Percentiles rank a stretch among this genome's conserved stretches.
phyloP scores from a whole-genome alignment of 2,888 invertebrate genomes.

The Xylota sylvarum region DNA sequence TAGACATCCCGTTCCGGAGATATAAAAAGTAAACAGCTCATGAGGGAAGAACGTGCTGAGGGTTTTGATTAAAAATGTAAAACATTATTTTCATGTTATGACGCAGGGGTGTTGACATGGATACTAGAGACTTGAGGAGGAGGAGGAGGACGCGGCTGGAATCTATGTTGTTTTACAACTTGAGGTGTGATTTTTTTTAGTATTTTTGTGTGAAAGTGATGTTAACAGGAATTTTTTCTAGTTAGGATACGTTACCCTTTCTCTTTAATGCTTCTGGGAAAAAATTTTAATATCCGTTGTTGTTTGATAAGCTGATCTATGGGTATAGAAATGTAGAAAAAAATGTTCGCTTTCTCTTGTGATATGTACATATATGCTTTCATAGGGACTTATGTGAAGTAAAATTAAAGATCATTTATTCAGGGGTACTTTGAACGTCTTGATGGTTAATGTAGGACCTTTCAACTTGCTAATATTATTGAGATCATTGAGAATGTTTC shows the following conservation, averaged over 20 bases:
- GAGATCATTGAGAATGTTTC: no score
- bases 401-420: no score
- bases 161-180: background rate
- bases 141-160: background rate
- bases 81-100: background rate
- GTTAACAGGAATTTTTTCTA: no score
- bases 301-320: no score
- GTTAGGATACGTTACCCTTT: background rate
- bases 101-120: background rate
- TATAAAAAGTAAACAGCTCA: background rate
- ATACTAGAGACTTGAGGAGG: background rate
- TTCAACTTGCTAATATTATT: no score
- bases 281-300: background rate
- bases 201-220: background rate
- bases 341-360: no score
- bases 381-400: no score
- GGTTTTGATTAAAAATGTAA: slow-evolving; percentile 1
- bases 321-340: no score
- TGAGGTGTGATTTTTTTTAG: background rate
- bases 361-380: no score
- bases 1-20: background rate
- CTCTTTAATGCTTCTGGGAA: background rate
- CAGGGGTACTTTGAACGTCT: no score
- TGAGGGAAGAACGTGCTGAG: background rate
- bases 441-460: no score